Percentiles rank a stretch among this genome's conserved stretches.
Conservation (phyloP, 2,797 vertebrate species). For the Dermochelys coriacea region DNA sequence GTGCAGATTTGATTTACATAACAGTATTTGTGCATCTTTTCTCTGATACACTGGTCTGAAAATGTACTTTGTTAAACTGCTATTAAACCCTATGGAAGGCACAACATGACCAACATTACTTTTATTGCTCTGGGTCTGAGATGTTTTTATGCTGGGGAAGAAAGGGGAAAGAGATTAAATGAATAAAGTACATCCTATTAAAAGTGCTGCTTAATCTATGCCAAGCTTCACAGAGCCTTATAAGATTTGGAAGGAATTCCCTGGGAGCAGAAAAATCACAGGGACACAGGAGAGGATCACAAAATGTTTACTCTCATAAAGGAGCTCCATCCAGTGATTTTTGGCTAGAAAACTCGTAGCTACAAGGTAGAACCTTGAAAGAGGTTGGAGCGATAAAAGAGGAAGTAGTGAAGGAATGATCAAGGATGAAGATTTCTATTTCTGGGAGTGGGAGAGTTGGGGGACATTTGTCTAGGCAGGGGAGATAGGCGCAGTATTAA, state of each 20-base stretch:
- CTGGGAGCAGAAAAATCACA: neutral
- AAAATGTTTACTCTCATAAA: neutral
- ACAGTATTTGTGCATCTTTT: neutral
- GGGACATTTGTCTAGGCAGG: neutral
- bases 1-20: neutral
- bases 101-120: neutral
- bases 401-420: neutral
- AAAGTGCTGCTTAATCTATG: neutral
- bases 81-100: neutral
- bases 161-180: neutral
- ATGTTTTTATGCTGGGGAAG: neutral
- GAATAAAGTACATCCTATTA: neutral
- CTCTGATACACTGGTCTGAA: neutral
- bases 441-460: neutral
- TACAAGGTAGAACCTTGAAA: neutral
- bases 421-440: neutral
- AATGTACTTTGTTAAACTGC: neutral
- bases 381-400: neutral
- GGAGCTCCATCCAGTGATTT: neutral
- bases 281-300: neutral
- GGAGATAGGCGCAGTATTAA: neutral
- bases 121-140: neutral
- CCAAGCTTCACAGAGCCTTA: neutral
- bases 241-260: neutral
- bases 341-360: neutral